Conservation (phyloP, 2,888 invertebrate genomes). For the Plagodis pulveraria region DNA sequence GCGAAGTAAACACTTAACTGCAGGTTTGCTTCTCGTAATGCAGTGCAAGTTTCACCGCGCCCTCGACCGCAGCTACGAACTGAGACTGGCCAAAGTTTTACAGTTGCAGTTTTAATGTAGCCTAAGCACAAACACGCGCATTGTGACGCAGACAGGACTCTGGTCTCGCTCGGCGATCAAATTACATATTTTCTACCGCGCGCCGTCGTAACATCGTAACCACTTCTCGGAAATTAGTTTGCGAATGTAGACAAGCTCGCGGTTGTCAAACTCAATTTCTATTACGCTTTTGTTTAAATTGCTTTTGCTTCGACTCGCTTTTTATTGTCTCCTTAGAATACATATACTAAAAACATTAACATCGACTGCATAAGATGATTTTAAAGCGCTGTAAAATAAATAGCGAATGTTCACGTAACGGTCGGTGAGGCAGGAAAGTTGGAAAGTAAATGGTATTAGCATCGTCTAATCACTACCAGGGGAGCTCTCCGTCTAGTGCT, state of each 20-base stretch:
- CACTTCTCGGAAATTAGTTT: constrained; percentile 30
- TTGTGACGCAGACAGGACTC: constrained; percentile 44
- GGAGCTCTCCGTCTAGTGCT: constrained; percentile 74
- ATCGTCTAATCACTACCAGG: constrained; percentile 82
- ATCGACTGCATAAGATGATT: constrained; percentile 66
- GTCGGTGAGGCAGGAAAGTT: constrained; percentile 79
- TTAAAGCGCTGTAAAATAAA: constrained; percentile 75
- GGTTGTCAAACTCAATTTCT: constrained; percentile 23
- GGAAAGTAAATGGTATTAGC: constrained; percentile 84
- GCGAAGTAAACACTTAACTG: constrained; percentile 81
- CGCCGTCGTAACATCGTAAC: constrained; percentile 20
- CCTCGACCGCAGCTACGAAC: constrained; percentile 64
- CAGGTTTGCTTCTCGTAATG: constrained; percentile 78
- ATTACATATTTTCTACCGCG: constrained; percentile 30
- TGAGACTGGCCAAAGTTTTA: constrained; percentile 63
- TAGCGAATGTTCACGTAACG: constrained; percentile 74
- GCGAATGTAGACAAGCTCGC: constrained; percentile 24
- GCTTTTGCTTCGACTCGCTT: constrained; percentile 10
- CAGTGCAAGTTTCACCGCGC: constrained; percentile 71
- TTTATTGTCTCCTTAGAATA: constrained; percentile 15
- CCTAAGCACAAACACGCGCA: constrained; percentile 47
- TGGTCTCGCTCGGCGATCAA: constrained; percentile 28
- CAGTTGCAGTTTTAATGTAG: constrained; percentile 71
- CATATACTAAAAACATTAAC: constrained; percentile 19
- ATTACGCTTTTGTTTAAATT: constrained; percentile 23